Evolutionary conservation across 2,797 vertebrate species (phyloP).

Genomic region (Sylvia borin): DNA sequence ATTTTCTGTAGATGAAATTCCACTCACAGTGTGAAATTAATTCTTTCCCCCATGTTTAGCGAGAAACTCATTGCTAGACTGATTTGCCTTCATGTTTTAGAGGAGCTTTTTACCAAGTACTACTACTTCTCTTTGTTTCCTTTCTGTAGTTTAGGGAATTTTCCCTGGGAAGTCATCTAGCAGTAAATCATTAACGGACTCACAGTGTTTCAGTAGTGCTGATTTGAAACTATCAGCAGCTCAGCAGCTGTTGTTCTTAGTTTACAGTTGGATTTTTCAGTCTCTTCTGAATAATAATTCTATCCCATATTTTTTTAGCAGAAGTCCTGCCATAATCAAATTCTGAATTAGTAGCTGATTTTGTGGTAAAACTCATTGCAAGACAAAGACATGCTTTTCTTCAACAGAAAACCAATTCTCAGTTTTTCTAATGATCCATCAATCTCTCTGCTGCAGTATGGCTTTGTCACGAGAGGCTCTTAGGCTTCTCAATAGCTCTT

Average conservation of each 20-base stretch:
- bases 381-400: not conserved
- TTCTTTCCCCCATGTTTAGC: accelerated
- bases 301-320: not conserved
- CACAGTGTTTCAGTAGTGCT: not conserved
- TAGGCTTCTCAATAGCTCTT: not conserved
- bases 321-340: not conserved
- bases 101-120: not conserved
- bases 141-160: not conserved
- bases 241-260: not conserved
- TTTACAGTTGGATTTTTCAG: not conserved
- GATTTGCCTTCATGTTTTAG: not conserved
- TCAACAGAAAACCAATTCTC: not conserved
- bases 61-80: not conserved
- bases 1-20: not conserved
- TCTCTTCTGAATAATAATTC: not conserved
- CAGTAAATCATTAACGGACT: not conserved
- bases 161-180: not conserved
- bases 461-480: not conserved
- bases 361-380: not conserved
- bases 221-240: not conserved
- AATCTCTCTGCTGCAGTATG: not conserved
- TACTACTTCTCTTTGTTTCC: not conserved
- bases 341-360: not conserved
- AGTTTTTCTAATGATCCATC: not conserved
- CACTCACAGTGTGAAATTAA: not conserved